Conservation (phyloP, 2,888 invertebrate species). For the Coleophora flavipennella region DNA sequence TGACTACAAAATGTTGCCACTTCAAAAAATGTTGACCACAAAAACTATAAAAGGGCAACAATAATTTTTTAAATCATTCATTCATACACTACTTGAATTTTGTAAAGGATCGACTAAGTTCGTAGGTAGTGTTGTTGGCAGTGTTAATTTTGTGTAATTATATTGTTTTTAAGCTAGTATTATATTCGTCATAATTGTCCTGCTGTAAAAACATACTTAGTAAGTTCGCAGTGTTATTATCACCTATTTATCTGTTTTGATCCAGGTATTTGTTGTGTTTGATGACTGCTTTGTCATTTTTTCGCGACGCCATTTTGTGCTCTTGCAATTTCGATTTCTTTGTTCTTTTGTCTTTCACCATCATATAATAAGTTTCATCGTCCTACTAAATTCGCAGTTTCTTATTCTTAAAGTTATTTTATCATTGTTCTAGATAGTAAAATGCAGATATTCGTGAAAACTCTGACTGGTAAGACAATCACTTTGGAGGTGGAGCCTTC, state of each 20-base stretch:
- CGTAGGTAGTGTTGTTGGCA: conserved; percentile 1
- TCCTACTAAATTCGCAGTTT: conserved; percentile 30
- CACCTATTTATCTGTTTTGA: no score
- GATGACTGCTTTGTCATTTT: conserved; percentile 1
- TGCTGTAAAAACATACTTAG: conserved; percentile 1
- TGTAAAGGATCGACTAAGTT: no score
- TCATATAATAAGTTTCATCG: conserved; percentile 11
- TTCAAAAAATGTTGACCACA: conserved; percentile 1
- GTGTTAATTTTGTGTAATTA: conserved; percentile 3
- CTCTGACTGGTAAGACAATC: conserved; percentile 39
- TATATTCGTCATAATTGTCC: neutral
- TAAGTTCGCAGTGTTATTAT: neutral
- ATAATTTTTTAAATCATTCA: conserved; percentile 3
- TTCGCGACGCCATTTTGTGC: conserved; percentile 59
- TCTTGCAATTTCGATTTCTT: conserved; percentile 38
- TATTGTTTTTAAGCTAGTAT: conserved; percentile 5
- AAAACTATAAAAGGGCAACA: conserved; percentile 1
- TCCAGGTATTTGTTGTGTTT: no score
- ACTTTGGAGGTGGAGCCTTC: conserved; percentile 48
- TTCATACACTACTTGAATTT: neutral
- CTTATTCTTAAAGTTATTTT: conserved; percentile 19
- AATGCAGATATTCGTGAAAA: conserved; percentile 47
- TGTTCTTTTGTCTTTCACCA: conserved; percentile 39
- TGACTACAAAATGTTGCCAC: conserved; percentile 4
- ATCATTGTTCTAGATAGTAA: conserved; percentile 42